Conservation (phyloP, 2,888 invertebrate species). For the Empis stercorea region DNA sequence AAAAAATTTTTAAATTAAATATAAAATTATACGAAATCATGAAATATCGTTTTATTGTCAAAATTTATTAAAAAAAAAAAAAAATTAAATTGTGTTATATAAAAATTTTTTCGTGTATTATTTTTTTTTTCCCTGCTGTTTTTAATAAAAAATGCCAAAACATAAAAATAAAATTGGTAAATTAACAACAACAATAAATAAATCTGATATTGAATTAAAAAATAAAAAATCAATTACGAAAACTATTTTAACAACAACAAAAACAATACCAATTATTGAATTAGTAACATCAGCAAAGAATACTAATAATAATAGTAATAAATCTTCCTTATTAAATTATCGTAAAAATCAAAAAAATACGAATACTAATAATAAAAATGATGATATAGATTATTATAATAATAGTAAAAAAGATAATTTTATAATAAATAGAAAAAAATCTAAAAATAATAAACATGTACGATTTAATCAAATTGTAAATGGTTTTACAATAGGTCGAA, state of each 20-base stretch:
- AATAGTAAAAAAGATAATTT: not conserved
- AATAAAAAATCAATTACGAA: no score
- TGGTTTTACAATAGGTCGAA: not conserved
- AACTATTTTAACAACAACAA: no score
- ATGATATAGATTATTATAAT: not conserved
- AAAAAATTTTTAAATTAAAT: not conserved
- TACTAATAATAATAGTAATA: no score
- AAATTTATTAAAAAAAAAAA: no score
- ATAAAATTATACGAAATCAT: not conserved
- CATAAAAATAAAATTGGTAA: not conserved
- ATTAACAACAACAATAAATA: not conserved
- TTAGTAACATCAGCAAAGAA: no score
- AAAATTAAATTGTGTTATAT: not conserved
- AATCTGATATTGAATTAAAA: no score
- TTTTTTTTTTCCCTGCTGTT: not conserved
- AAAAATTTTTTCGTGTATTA: not conserved
- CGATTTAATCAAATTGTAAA: conserved; percentile 2
- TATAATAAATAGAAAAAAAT: not conserved
- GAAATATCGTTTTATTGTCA: no score
- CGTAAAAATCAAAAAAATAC: no score
- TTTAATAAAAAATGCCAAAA: conserved; percentile 4
- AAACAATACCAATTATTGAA: no score
- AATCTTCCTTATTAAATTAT: no score
- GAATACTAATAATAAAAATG: not conserved
- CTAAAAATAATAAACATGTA: not conserved